Evolutionary conservation across 2,113 vertebrate genomes (phyloP).

Genomic region (Rallus limicola): DNA sequence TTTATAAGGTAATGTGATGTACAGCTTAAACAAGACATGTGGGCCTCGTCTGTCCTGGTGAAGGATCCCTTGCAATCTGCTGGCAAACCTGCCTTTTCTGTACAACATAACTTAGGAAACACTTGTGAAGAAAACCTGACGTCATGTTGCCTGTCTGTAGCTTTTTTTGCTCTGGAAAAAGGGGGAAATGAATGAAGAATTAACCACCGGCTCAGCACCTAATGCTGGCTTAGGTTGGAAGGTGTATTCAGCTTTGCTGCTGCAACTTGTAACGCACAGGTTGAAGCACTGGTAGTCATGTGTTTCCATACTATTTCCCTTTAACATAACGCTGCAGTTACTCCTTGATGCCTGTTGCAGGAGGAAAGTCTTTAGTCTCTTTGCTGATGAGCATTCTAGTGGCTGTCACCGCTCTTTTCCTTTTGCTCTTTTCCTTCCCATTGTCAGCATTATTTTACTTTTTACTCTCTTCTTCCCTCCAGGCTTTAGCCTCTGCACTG

Average conservation of each 20-base stretch:
- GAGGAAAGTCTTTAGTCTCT: neutral
- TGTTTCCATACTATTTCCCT: neutral
- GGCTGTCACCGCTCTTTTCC: neutral
- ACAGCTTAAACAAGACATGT: neutral
- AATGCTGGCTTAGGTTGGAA: accelerated
- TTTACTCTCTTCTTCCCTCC: neutral
- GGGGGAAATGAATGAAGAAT: neutral
- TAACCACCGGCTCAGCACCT: neutral
- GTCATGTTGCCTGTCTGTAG: neutral
- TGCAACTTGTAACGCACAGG: neutral
- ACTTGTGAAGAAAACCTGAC: neutral
- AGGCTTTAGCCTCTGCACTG: neutral
- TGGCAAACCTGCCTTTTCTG: neutral
- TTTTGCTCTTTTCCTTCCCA: neutral
- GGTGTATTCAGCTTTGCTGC: neutral
- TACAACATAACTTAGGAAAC: neutral
- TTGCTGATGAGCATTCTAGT: neutral
- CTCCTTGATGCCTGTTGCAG: accelerated
- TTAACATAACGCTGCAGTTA: neutral
- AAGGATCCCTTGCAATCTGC: neutral
- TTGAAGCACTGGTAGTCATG: neutral
- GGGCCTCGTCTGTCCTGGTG: neutral
- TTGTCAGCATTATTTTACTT: neutral
- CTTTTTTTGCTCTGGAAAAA: neutral
- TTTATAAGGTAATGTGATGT: neutral